These are phyloP conservation scores for Chaetodon auriga DNA, from an alignment of 2,113 vertebrate genomes.

Conservation along the genomic window DNA sequence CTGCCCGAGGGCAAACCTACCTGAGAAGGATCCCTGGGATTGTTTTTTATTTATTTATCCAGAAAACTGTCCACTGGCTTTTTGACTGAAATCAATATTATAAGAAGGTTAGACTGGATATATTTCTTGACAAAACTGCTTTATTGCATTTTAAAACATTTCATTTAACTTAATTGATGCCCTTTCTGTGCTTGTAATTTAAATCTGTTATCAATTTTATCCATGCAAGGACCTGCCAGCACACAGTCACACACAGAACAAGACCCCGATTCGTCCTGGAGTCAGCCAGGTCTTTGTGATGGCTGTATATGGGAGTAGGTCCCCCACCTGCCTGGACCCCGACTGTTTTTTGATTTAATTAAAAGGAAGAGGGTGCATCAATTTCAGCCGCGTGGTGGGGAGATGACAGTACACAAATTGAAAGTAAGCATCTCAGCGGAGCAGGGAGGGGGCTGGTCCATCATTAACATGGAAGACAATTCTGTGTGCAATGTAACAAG, in stretches of 20 bases:
- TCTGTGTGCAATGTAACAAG: slow-evolving; percentile 86
- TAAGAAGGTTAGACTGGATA: slow-evolving; percentile 24
- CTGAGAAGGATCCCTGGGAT: slow-evolving; percentile 61
- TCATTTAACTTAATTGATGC: background rate
- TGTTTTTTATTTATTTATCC: slow-evolving; percentile 65
- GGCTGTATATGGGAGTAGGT: slow-evolving; percentile 56
- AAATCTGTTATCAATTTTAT: background rate
- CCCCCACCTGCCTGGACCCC: slow-evolving; percentile 72
- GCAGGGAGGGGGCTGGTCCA: slow-evolving; percentile 71
- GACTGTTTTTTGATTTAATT: slow-evolving; percentile 86
- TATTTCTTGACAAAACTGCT: slow-evolving; percentile 12
- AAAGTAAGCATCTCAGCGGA: slow-evolving; percentile 83
- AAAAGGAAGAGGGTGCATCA: slow-evolving; percentile 84
- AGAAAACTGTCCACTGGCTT: slow-evolving; percentile 36
- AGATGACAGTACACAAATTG: slow-evolving; percentile 89
- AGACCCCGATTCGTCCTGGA: slow-evolving; percentile 37
- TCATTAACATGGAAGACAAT: slow-evolving; percentile 86
- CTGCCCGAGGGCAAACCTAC: slow-evolving; percentile 62
- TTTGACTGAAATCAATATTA: slow-evolving; percentile 56
- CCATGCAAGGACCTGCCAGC: background rate
- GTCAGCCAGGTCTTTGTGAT: slow-evolving; percentile 58
- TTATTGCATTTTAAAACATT: background rate
- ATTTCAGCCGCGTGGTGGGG: slow-evolving; percentile 75
- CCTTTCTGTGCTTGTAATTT: slow-evolving; percentile 1
- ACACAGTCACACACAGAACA: slow-evolving; percentile 13